Evolutionary conservation across 2,888 invertebrate species (phyloP).

Genomic region (Caenorhabditis sp.): DNA sequence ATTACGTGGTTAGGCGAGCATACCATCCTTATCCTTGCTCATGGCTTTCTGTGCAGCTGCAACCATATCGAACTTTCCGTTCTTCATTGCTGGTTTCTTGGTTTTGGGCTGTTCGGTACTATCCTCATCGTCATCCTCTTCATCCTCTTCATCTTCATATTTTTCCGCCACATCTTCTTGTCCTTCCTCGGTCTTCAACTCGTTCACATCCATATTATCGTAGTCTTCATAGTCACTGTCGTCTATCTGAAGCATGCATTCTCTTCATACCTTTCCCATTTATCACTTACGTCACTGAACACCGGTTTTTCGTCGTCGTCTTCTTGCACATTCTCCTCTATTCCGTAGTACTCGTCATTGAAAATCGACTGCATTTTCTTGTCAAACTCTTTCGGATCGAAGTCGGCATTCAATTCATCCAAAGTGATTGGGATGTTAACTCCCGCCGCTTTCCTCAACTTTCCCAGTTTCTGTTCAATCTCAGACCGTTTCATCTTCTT

Average conservation of each 20-base stretch:
- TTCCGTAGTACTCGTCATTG: constrained; percentile 89
- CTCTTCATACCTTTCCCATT: background rate
- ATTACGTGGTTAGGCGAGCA: background rate
- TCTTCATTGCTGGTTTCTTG: constrained; percentile 25
- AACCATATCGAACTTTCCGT: constrained; percentile 54
- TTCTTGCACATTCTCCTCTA: constrained; percentile 82
- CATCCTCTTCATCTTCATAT: constrained; percentile 26
- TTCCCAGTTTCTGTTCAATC: constrained; percentile 90
- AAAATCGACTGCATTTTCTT: constrained; percentile 84
- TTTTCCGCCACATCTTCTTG: constrained; percentile 33
- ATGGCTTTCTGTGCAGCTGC: constrained; percentile 54
- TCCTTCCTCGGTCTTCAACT: constrained; percentile 19
- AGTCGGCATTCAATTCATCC: constrained; percentile 86
- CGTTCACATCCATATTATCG: constrained; percentile 62
- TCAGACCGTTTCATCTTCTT: constrained; percentile 86
- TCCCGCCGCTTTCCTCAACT: constrained; percentile 88
- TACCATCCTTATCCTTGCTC: constrained; percentile 56
- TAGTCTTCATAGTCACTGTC: constrained; percentile 61
- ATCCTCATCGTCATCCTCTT: constrained; percentile 40
- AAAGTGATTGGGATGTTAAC: constrained; percentile 86
- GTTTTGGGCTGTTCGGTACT: constrained; percentile 23
- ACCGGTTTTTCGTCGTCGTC: constrained; percentile 87
- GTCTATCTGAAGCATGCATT: constrained; percentile 16
- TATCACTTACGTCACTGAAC: constrained; percentile 83
- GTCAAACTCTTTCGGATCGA: constrained; percentile 78